Base-by-base conservation (phyloP, 2,113 vertebrate genomes). In the Leucopsar rothschildi region DNA sequence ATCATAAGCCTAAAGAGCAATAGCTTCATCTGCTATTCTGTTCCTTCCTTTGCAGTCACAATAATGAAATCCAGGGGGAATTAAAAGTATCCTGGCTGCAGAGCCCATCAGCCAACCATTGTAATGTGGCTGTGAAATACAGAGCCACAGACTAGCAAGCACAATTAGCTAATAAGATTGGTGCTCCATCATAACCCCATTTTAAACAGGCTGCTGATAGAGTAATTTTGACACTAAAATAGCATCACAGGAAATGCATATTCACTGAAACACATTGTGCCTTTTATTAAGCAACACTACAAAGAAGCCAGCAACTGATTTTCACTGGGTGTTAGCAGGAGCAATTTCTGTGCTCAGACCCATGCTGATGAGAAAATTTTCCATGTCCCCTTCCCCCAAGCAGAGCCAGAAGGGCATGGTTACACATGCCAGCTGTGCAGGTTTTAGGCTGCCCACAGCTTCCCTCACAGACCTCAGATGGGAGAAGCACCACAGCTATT, bases 401-500 rank as follows among this genome's bases (percentile, higher is more conserved):
- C 86, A 63, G 42, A 53, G 22, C 25, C 59, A 27, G 47, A 55
- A 77, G 33, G 10, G 9, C 23, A 19, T 4, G 13, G 73, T 78
- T 65, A 42, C 15, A 12, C 25, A n/a, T 28, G 9, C 55, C 53
- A 33, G 27, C 49, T 73, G 60, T 6, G 7, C 39, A 57, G 37
- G 11, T 45, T 92, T 81, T 60, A 22, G 40, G 25, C 45, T 89
- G 69, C 55, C n/a, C 64, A 28, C 17, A 78, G 69, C 60, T 84
- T 29, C 17, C 44, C 12, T 44, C 37, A 18, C 2, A 2, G 50
- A 53, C 31, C 28, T 65, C 52, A 65, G 18, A 24, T 15, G 5
- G 47, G 33, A 64, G 28, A 80, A 33, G 16, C 2, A 4, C 23
- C 0, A 0, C 0, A 0, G n/a, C 52, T 2, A 0, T 19, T 39